A percentile compares a stretch with the other conserved stretches of the same genome.
Evolutionary conservation across 2,888 invertebrate species (phyloP).

Genomic region (Heptascelio sp.): DNA sequence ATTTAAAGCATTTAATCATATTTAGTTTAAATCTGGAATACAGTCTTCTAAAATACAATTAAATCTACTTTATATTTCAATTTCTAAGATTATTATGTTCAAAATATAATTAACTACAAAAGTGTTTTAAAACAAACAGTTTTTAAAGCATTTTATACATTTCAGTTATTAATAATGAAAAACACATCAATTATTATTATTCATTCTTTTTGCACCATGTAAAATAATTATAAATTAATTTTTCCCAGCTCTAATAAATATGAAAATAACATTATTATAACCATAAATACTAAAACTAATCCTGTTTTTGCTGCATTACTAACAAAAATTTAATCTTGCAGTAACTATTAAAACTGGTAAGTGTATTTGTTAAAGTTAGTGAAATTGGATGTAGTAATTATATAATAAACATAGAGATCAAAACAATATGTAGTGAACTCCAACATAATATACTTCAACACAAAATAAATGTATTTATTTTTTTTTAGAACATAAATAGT

Average conservation of each 20-base stretch:
- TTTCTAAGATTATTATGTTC: no score
- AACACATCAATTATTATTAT: not conserved
- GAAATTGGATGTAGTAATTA: constrained; percentile 50
- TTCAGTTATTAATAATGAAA: no score
- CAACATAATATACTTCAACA: constrained; percentile 16
- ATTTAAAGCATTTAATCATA: no score
- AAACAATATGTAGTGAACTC: constrained; percentile 47
- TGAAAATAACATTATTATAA: not conserved
- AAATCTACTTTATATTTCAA: no score
- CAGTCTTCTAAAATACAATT: no score
- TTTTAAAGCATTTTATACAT: no score
- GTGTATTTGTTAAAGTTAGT: constrained; percentile 49
- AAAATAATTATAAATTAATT: not conserved
- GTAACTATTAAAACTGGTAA: constrained; percentile 51
- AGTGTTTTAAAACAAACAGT: no score
- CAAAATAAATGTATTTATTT: constrained; percentile 17
- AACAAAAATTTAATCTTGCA: constrained; percentile 46
- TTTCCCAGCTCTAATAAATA: not conserved
- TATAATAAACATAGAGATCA: constrained; percentile 22
- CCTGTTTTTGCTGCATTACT: constrained; percentile 32
- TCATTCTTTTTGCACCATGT: constrained; percentile 7
- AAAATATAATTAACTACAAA: no score
- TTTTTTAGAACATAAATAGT: not conserved
- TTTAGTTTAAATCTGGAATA: no score
- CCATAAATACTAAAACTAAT: not conserved